Conservation (phyloP, 2,797 vertebrate species). For the Muscicapa comitata region DNA sequence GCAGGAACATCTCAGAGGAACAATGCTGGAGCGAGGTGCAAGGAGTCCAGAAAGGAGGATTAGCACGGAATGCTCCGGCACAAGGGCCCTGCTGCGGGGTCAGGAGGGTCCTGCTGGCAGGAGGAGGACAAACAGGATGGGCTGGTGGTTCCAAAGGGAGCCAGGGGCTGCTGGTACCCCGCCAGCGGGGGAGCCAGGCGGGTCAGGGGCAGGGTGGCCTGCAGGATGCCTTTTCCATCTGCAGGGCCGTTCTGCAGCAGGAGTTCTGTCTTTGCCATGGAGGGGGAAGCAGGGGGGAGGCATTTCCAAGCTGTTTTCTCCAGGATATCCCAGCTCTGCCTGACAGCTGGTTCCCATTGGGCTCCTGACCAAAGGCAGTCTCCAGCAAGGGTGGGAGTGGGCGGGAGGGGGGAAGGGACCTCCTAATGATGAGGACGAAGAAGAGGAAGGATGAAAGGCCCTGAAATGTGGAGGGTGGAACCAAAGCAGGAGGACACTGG, state of each 20-base stretch:
- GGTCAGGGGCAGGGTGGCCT: conserved; percentile 45
- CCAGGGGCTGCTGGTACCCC: neutral
- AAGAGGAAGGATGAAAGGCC: conserved; percentile 66
- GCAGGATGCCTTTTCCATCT: conserved; percentile 60
- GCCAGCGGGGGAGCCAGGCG: neutral
- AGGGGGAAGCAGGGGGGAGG: neutral
- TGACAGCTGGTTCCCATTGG: conserved; percentile 70
- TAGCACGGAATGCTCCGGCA: neutral
- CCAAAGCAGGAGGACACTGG: conserved; percentile 50
- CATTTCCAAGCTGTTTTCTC: conserved; percentile 58
- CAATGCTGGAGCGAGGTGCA: conserved; percentile 12
- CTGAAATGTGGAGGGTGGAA: conserved; percentile 58
- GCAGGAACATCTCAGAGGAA: conserved; percentile 52
- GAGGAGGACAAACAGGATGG: conserved; percentile 57
- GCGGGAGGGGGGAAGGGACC: conserved; percentile 53
- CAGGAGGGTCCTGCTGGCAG: neutral
- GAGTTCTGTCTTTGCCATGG: neutral
- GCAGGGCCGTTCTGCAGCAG: neutral
- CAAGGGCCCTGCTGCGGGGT: neutral
- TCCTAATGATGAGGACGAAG: conserved; percentile 45
- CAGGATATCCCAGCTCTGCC: conserved; percentile 56
- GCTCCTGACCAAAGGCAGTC: conserved; percentile 64
- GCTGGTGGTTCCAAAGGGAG: neutral
- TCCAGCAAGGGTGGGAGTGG: conserved; percentile 65
- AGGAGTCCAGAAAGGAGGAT: neutral